Percentiles rank a stretch among this genome's conserved stretches.
Evolutionary conservation across 1,140 invertebrate species (phyloP).

Genomic region (Geopemphigus sp.): DNA sequence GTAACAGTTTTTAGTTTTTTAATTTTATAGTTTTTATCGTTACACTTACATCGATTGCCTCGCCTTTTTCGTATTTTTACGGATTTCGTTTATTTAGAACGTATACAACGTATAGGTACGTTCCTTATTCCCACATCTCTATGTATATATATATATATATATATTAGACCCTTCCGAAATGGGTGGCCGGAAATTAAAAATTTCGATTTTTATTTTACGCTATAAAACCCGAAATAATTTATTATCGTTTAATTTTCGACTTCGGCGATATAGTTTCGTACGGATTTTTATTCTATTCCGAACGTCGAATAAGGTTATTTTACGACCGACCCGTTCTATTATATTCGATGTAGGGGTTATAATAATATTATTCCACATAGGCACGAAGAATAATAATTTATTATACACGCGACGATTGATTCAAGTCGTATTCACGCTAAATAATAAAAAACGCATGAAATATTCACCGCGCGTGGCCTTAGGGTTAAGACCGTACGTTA

Average conservation of each 20-base stretch:
- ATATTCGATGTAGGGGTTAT: neutral
- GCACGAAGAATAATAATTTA: conserved; percentile 5
- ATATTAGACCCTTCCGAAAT: conserved; percentile 3
- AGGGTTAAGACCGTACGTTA: conserved; percentile 36
- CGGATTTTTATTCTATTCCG: too few relatives aligned
- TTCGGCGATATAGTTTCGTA: too few relatives aligned
- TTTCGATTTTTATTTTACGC: neutral
- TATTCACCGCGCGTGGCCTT: conserved; percentile 36
- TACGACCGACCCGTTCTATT: neutral
- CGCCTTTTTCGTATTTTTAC: neutral
- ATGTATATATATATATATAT: too few relatives aligned
- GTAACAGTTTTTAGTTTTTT: too few relatives aligned
- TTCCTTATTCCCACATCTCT: too few relatives aligned
- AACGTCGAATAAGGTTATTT: neutral
- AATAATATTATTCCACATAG: neutral
- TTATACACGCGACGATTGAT: conserved; percentile 13
- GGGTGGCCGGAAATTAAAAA: conserved; percentile 13
- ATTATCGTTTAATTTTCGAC: neutral
- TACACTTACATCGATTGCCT: neutral
- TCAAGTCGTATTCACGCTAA: conserved; percentile 36
- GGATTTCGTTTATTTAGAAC: neutral
- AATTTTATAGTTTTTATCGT: too few relatives aligned
- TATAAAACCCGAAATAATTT: neutral
- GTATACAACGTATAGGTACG: neutral
- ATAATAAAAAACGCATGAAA: conserved; percentile 32